Evolutionary conservation across 1,140 invertebrate genomes (phyloP).

Genomic region (Sycophaga agraensis): DNA sequence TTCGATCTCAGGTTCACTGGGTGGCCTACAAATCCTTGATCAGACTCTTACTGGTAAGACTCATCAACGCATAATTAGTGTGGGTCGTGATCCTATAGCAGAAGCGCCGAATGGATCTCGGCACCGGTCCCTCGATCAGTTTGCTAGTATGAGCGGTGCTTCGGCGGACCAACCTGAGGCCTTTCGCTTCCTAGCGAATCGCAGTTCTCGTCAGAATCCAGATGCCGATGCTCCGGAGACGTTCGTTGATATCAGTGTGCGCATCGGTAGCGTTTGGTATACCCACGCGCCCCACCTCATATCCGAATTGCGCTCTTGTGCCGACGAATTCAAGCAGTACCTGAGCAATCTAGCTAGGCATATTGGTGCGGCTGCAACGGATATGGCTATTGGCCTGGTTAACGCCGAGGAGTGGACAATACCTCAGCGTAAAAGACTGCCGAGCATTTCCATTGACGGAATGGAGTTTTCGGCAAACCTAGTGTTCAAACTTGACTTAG

Average conservation of each 20-base stretch:
- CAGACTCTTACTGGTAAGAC: conserved; percentile 80
- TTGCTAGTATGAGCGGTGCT: conserved; percentile 32
- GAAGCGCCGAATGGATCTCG: conserved; percentile 39
- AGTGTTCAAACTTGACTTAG: conserved; percentile 66
- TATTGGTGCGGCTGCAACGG: conserved; percentile 85
- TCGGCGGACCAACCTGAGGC: conserved; percentile 42
- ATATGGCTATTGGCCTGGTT: conserved; percentile 90
- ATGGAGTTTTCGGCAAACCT: conserved; percentile 30
- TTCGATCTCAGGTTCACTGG: conserved; percentile 81
- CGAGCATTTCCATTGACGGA: conserved; percentile 46
- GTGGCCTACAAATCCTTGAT: conserved; percentile 88
- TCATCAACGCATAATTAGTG: conserved; percentile 83
- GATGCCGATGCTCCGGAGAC: conserved; percentile 39
- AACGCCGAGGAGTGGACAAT: conserved; percentile 62
- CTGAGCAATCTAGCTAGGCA: conserved; percentile 75
- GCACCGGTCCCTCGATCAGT: conserved; percentile 37
- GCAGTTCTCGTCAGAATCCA: conserved; percentile 42
- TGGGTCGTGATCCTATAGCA: conserved; percentile 75
- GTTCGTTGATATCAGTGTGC: conserved; percentile 58
- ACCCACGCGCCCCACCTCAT: conserved; percentile 86
- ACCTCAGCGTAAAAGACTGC: conserved; percentile 46
- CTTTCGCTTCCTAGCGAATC: conserved; percentile 45
- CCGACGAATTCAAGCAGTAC: conserved; percentile 68
- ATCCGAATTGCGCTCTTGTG: conserved; percentile 80
- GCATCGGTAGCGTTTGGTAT: conserved; percentile 91